phyloP scores from a whole-genome alignment of 2,888 invertebrate species.

The Endotricha flammealis region DNA sequence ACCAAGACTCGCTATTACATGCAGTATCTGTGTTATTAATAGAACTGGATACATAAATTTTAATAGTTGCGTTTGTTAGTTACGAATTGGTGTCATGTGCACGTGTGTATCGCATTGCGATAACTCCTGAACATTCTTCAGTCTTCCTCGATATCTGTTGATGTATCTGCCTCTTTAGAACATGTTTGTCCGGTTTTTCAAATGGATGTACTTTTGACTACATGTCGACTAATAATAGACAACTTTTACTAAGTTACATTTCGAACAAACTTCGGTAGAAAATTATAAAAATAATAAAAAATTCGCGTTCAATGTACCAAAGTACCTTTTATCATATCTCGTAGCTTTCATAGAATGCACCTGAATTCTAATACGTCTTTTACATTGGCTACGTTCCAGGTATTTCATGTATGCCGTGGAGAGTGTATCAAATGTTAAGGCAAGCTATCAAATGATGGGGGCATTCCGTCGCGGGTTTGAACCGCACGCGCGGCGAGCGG shows the following conservation, averaged over 20 bases:
- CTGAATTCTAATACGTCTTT: conserved; percentile 24
- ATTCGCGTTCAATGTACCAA: no score
- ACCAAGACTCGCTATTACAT: conserved; percentile 40
- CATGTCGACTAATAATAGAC: no score
- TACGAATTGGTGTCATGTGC: conserved; percentile 49
- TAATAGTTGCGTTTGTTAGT: conserved; percentile 45
- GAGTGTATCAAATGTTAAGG: conserved; percentile 63
- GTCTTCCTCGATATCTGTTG: no score
- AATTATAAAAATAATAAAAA: no score
- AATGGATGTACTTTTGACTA: no score
- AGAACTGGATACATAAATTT: conserved; percentile 51
- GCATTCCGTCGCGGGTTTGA: conserved; percentile 66
- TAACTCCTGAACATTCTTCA: conserved; percentile 7
- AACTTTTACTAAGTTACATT: no score
- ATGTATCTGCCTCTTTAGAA: no score
- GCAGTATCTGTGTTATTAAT: conserved; percentile 46
- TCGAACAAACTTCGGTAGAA: no score
- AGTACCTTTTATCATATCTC: no score
- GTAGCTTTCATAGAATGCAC: no score
- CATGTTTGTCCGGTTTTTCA: no score
- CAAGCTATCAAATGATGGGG: conserved; percentile 62
- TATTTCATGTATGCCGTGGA: conserved; percentile 53
- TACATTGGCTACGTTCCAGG: conserved; percentile 49
- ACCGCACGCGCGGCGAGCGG: conserved; percentile 67
- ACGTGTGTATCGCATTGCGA: conserved; percentile 26